Conservation (phyloP, 2,113 vertebrate genomes). For the Zosterops lateralis region DNA sequence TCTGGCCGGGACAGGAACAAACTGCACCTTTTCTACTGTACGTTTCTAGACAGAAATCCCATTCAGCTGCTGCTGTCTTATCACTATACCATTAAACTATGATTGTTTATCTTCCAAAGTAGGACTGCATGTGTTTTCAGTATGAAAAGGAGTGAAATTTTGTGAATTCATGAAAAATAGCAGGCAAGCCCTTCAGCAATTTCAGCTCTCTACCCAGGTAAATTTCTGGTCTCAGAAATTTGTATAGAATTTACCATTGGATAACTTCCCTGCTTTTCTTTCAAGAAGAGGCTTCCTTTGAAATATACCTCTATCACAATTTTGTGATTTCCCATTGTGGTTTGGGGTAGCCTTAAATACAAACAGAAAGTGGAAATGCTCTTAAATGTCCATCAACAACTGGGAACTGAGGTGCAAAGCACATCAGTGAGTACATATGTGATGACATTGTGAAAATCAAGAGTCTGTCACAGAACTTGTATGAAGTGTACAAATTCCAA, state of each 20-base stretch:
- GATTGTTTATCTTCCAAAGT: not conserved
- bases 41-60: not conserved
- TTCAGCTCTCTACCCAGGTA: not conserved
- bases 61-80: not conserved
- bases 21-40: not conserved
- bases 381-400: not conserved
- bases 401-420: not conserved
- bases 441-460: not conserved
- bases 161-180: not conserved
- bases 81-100: not conserved
- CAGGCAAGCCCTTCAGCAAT: not conserved
- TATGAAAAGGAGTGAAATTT: not conserved
- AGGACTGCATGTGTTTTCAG: not conserved
- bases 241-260: not conserved
- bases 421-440: not conserved
- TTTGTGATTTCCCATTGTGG: not conserved
- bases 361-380: not conserved
- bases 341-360: not conserved
- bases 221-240: not conserved
- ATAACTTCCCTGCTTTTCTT: not conserved
- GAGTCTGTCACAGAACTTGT: not conserved
- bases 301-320: not conserved
- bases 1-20: not conserved
- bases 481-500: not conserved
- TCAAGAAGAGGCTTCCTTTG: not conserved